Evolutionary conservation across 2,797 vertebrate genomes (phyloP), one percentile per base, ranked within the genome.

Genomic region (Sebastes baramenuke): DNA sequence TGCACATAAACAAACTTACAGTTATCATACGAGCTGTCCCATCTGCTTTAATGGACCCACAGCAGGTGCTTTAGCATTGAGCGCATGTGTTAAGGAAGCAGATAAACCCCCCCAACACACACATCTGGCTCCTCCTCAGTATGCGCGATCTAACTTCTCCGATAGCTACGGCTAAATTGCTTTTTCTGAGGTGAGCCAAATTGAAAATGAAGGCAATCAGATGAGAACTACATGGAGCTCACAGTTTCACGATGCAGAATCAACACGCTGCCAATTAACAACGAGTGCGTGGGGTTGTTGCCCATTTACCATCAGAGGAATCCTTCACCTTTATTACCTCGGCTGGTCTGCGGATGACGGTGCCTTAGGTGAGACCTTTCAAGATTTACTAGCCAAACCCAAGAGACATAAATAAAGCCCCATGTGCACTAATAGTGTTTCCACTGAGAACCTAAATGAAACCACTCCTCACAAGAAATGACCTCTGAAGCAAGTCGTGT

Each of bases 141-240:
- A 89, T 92, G 85, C 79, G 68, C 38, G 74, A 69, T 67, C n/a
- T 7, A 22, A 75, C 79, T 71, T 80, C 85, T 83, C 67, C 70
- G 54, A 25, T 29, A 81, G 67, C 61, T 69, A 58, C 60, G 1
- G 7, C 34, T 77, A 72, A 92, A 90, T 89, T 67, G 82, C 82
- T 85, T 89, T 90, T 82, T 85, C 85, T 74, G 65, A 88, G 34
- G 76, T 83, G 82, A 83, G 58, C 67, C 22, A 90, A 85, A 93
- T 80, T 87, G 75, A 90, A 92, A 91, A 84, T 64, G 86, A 93
- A 89, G 62, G 59, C 77, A 74, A 81, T 84, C 72, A 76, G 58
- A 87, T 81, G 61, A 83, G 82, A 88, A 84, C 75, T 32, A 70
- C 81, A 80, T 2, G 2, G 46, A 79, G 85, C 65, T 42, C 34